phyloP scores from a whole-genome alignment of 2,113 vertebrate species.

The Perca fluviatilis region DNA sequence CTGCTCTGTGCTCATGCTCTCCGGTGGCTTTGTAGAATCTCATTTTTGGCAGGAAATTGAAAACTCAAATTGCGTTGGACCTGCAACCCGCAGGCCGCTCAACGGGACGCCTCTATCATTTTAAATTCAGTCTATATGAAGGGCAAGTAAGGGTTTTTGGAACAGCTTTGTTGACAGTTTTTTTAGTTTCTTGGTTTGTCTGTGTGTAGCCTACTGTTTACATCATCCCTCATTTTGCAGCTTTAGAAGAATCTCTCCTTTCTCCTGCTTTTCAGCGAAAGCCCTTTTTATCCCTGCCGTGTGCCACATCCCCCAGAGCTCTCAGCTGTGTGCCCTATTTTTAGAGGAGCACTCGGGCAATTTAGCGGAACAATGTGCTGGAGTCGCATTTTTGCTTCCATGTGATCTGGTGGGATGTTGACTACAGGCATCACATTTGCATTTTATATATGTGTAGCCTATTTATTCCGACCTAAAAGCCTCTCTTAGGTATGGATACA shows the following conservation, averaged over 20 bases:
- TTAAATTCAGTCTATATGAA: slow-evolving; percentile 5
- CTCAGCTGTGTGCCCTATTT: slow-evolving; percentile 78
- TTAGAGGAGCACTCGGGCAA: slow-evolving; percentile 70
- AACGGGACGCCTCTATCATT: slow-evolving; percentile 16
- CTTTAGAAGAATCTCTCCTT: slow-evolving; percentile 43
- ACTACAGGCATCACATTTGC: slow-evolving; percentile 46
- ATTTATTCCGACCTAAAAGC: slow-evolving; percentile 11
- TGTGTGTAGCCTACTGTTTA: slow-evolving; percentile 48
- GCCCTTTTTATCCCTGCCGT: slow-evolving; percentile 10
- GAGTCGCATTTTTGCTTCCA: slow-evolving; percentile 51
- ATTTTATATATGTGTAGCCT: slow-evolving; percentile 25
- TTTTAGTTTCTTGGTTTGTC: slow-evolving; percentile 20
- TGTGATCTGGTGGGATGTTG: slow-evolving; percentile 55
- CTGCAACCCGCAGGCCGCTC: slow-evolving; percentile 18
- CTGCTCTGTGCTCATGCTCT: slow-evolving; percentile 5
- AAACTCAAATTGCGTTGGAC: slow-evolving; percentile 37
- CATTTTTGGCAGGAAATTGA: slow-evolving; percentile 54
- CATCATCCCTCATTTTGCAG: slow-evolving; percentile 46
- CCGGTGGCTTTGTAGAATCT: slow-evolving; percentile 29
- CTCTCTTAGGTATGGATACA: slow-evolving; percentile 17
- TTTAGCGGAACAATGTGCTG: slow-evolving; percentile 72
- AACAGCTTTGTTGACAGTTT: slow-evolving; percentile 29
- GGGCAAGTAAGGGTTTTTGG: slow-evolving; percentile 24
- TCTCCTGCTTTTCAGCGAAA: slow-evolving; percentile 50
- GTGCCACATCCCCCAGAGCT: slow-evolving; percentile 68